Percentiles rank a stretch among this genome's conserved stretches.
Conservation (phyloP, 1,140 invertebrate genomes). For the Meloidogyne exigua region DNA sequence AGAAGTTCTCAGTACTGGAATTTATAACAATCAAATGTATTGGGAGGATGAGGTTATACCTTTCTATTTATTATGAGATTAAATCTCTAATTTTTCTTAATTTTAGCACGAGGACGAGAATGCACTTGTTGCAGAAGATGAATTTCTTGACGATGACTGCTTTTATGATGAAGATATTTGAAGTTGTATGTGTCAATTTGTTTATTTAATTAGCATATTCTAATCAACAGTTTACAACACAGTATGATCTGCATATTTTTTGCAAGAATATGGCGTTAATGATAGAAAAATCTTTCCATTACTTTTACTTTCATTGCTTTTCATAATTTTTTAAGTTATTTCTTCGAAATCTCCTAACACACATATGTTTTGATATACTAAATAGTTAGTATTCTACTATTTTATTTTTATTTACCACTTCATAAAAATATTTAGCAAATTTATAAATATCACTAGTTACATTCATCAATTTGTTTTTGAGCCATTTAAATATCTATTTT, state of each 20-base stretch:
- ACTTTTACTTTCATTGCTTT: background rate
- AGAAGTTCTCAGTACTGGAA: slow-evolving; percentile 11
- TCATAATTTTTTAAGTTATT: background rate
- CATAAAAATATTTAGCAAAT: background rate
- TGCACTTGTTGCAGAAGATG: slow-evolving; percentile 5
- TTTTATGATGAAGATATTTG: background rate
- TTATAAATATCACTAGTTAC: background rate
- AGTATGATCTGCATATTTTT: background rate
- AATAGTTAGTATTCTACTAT: background rate
- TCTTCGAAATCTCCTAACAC: background rate
- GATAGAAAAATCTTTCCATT: background rate
- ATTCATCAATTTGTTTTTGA: no score
- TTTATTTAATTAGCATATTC: background rate
- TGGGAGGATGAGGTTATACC: slow-evolving; percentile 13
- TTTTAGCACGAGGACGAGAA: background rate
- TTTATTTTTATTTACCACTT: background rate
- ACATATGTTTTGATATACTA: slow-evolving; percentile 1
- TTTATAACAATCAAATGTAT: slow-evolving; percentile 23
- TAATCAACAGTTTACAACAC: background rate
- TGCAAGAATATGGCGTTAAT: background rate
- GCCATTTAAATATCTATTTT: no score
- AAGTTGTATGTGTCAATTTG: background rate
- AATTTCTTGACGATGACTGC: background rate
- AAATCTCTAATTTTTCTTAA: slow-evolving; percentile 7
- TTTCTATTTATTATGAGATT: background rate